These are phyloP conservation scores for Bubo scandiacus DNA, from an alignment of 2,113 vertebrate genomes.

Conservation along the genomic window DNA sequence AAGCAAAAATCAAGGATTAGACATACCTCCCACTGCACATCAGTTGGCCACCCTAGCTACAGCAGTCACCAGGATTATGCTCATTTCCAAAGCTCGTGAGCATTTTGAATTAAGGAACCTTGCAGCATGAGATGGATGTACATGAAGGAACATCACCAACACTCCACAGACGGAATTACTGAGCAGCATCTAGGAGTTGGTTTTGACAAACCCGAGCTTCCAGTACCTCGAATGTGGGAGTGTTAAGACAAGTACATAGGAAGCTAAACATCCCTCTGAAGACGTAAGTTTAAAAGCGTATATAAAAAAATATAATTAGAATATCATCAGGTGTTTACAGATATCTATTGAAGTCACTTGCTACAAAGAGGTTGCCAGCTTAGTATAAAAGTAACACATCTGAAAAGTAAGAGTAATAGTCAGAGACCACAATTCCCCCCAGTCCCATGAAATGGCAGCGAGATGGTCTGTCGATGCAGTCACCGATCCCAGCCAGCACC, in stretches of 20 bases:
- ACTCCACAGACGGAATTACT: not conserved
- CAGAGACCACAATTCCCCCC: not conserved
- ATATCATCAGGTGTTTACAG: not conserved
- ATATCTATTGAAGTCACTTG: not conserved
- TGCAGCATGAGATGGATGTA: not conserved
- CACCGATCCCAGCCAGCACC: not conserved
- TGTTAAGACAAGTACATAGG: not conserved
- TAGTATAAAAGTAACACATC: not conserved
- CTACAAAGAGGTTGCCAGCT: not conserved
- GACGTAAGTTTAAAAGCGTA: not conserved
- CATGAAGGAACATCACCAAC: not conserved
- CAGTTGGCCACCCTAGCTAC: not conserved
- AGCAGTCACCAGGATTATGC: not conserved
- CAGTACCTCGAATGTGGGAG: not conserved
- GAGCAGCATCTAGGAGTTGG: not conserved
- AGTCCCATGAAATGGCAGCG: not conserved
- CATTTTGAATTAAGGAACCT: not conserved
- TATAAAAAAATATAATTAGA: not conserved
- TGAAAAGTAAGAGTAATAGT: not conserved
- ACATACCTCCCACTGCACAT: not conserved
- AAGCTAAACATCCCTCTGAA: not conserved
- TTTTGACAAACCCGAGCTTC: not conserved
- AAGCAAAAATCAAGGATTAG: constrained; percentile 24
- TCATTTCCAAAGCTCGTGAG: not conserved
- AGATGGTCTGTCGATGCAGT: not conserved